A percentile compares a stretch with the other conserved stretches of the same genome.
phyloP scores from a whole-genome alignment of 2,888 invertebrate genomes.

The Agonopterix subpropinquella region DNA sequence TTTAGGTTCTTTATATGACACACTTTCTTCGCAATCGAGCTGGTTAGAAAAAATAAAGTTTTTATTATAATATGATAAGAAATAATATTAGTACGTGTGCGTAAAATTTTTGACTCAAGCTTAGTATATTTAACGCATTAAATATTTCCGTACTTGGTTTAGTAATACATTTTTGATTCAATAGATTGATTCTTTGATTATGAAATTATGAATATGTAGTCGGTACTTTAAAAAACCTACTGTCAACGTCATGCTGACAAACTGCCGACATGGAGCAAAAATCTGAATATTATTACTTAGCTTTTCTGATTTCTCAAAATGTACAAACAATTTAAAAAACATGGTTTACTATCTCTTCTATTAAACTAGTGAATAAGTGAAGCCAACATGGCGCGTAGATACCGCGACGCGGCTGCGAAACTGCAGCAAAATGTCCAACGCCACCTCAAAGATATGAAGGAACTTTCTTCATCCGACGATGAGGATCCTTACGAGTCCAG shows the following conservation, averaged over 20 bases:
- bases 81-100: too few relatives aligned
- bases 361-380: background rate
- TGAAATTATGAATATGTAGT: too few relatives aligned
- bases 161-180: too few relatives aligned
- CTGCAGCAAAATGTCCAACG: conserved; percentile 63
- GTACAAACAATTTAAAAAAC: background rate
- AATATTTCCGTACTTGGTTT: too few relatives aligned
- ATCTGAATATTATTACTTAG: background rate
- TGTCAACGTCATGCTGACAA: conserved; percentile 25
- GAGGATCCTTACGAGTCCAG: conserved; percentile 57
- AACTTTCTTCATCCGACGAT: conserved; percentile 64
- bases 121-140: too few relatives aligned
- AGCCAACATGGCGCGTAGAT: conserved; percentile 53
- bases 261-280: conserved; percentile 8
- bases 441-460: conserved; percentile 60
- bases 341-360: background rate
- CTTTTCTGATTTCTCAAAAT: background rate
- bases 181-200: too few relatives aligned
- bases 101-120: too few relatives aligned
- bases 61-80: too few relatives aligned
- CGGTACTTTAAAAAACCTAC: conserved; percentile 7
- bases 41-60: too few relatives aligned
- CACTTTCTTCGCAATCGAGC: too few relatives aligned
- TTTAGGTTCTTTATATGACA: too few relatives aligned
- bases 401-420: conserved; percentile 63